Evolutionary conservation across 2,113 vertebrate genomes (phyloP), one percentile per base, ranked within the genome.

Genomic region (Tyto alba): DNA sequence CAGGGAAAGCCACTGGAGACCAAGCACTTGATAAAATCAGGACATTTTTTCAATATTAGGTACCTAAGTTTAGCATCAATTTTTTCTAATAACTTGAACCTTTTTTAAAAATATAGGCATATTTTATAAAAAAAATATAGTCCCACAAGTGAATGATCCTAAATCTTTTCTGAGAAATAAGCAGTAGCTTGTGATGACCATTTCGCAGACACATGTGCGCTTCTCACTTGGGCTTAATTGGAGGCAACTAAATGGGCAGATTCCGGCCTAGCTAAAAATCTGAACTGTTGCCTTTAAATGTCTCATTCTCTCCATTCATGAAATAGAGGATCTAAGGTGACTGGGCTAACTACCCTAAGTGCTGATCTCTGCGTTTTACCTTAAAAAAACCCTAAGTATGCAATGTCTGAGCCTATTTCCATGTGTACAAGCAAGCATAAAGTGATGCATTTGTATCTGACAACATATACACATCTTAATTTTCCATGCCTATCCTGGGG

Each of bases 11-110:
- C 81, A 85, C 53, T 10, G 7, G 87, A 91, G 66, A 89, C 19
- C 8, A 81, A 89, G 45, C 57, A 79, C 40, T 89, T 76, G 14
- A 79, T 56, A 92, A 96, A 96, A 96, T 55, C 38, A 82, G 89
- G 69, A 38, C 74, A 47, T 48, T 73, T 78, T 68, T 72, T 81
- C 69, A 78, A 11, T 57, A 81, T 66, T 52, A 85, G n/a, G 34
- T 72, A 85, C 45, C 66, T 82, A 95, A 92, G 22, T 87, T 73
- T 66, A 87, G 45, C 40, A 38, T 57, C 4, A 2, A 4, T 71
- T 79, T 86, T 87, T 80, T 64, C 68, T n/a, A 88, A 45, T 74
- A 85, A 57, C 16, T 57, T 73, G 16, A 78, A 57, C 36, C 30
- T 73, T 10, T 78, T 90, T 81, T 82, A 25, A 64, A 94, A 91